These are phyloP conservation scores for Caenorhabditis brenneri DNA, from an alignment of 1,140 invertebrate genomes.

Conservation along the genomic window DNA sequence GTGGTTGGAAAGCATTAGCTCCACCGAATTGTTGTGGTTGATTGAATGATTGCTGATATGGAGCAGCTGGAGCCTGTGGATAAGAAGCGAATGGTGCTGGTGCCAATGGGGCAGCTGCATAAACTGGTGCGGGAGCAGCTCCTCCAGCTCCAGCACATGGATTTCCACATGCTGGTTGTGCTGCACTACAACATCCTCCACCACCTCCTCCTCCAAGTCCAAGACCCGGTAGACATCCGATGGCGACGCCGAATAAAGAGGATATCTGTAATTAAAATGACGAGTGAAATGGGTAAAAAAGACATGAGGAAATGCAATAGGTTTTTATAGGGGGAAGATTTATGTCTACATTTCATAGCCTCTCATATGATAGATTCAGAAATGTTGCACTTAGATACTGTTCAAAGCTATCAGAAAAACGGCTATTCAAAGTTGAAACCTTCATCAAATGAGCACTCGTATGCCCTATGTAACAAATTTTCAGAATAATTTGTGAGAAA, in stretches of 20 bases:
- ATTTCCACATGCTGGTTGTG: constrained; percentile 13
- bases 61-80: constrained; percentile 19
- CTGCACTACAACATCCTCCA: constrained; percentile 38
- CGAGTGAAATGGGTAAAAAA: background rate
- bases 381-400: too few species aligned
- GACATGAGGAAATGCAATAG: background rate
- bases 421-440: too few species aligned
- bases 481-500: too few species aligned
- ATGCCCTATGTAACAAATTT: too few species aligned
- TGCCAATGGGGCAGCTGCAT: background rate
- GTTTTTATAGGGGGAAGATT: background rate
- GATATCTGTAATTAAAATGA: constrained; percentile 8
- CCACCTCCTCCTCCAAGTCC: constrained; percentile 30
- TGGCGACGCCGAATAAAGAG: background rate
- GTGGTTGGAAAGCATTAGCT: background rate
- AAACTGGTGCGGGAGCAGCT: constrained; percentile 35
- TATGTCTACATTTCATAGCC: too few species aligned
- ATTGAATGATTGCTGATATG: background rate
- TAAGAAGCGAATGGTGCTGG: constrained; percentile 24
- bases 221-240: constrained; percentile 19
- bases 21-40: background rate
- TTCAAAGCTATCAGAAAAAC: too few species aligned
- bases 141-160: constrained; percentile 30
- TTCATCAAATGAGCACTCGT: too few species aligned
- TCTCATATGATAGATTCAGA: background rate